phyloP scores from a whole-genome alignment of 2,888 invertebrate species.

The Electrophaes corylata region DNA sequence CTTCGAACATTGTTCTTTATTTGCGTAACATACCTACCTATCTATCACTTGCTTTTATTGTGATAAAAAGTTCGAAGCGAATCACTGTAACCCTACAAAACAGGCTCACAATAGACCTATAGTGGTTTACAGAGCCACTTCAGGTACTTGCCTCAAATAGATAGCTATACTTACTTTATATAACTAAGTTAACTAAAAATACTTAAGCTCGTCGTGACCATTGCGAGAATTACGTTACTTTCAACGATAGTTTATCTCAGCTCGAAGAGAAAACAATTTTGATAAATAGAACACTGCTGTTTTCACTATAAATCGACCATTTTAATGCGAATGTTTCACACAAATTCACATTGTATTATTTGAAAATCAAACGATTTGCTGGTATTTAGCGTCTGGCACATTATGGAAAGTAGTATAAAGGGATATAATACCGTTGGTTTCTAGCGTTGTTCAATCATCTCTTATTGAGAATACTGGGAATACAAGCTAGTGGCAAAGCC shows the following conservation, averaged over 20 bases:
- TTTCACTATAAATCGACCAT: constrained; percentile 34
- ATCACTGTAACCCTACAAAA: too few species aligned
- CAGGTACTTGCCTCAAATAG: too few species aligned
- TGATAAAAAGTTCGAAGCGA: too few species aligned
- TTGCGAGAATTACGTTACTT: constrained; percentile 32
- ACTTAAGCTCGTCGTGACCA: constrained; percentile 28
- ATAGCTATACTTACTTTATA: too few species aligned
- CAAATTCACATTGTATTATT: constrained; percentile 33
- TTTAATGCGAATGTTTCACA: constrained; percentile 35
- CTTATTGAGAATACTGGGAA: background rate
- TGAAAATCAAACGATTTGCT: constrained; percentile 28
- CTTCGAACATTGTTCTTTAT: too few species aligned
- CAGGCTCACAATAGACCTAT: too few species aligned
- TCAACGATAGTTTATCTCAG: constrained; percentile 30
- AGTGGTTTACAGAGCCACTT: too few species aligned
- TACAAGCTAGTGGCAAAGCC: too few species aligned
- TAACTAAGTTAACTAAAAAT: constrained; percentile 27
- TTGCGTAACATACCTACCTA: too few species aligned
- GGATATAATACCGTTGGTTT: background rate
- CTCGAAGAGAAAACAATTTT: constrained; percentile 38
- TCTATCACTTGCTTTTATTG: too few species aligned
- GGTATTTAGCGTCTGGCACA: constrained; percentile 40
- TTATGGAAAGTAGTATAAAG: constrained; percentile 29
- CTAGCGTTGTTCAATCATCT: background rate
- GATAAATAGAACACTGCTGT: constrained; percentile 34